These are phyloP conservation scores for Platanista minor DNA, from an alignment of 2,113 vertebrate genomes.

Conservation along the genomic window DNA sequence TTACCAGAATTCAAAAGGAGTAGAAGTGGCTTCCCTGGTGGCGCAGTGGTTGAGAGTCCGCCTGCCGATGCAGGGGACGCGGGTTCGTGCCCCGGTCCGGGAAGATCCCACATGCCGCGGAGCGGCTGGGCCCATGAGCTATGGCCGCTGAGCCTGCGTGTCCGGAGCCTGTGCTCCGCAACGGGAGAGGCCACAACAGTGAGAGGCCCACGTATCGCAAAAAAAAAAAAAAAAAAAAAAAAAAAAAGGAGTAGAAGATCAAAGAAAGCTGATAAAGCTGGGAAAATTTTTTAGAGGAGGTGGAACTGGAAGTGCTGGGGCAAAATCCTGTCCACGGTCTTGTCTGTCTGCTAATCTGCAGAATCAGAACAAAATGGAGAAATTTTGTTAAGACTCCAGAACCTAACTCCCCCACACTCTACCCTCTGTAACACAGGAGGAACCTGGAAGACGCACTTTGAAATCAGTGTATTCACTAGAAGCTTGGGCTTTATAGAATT, in stretches of 20 bases:
- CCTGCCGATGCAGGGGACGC: no score
- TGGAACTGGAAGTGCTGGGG: not conserved
- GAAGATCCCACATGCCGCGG: no score
- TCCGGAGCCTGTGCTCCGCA: no score
- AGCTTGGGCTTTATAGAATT: not conserved
- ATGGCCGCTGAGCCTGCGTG: no score
- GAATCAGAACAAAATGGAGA: not conserved
- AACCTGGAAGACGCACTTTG: not conserved
- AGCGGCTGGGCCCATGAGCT: no score
- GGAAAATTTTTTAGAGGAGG: not conserved
- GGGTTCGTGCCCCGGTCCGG: no score
- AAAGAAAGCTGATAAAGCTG: not conserved
- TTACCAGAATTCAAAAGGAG: no score
- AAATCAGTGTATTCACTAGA: not conserved
- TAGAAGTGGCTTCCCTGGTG: no score
- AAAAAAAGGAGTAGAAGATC: not conserved
- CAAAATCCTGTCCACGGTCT: not conserved
- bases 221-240: no score
- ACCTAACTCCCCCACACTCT: not conserved
- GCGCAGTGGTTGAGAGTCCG: no score
- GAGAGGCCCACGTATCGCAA: no score
- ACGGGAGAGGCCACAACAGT: no score
- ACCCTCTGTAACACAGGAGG: not conserved
- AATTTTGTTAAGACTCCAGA: not conserved
- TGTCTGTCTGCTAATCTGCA: not conserved